Evolutionary conservation across 2,888 invertebrate genomes (phyloP).

Genomic region (Lithophane ornitopus): DNA sequence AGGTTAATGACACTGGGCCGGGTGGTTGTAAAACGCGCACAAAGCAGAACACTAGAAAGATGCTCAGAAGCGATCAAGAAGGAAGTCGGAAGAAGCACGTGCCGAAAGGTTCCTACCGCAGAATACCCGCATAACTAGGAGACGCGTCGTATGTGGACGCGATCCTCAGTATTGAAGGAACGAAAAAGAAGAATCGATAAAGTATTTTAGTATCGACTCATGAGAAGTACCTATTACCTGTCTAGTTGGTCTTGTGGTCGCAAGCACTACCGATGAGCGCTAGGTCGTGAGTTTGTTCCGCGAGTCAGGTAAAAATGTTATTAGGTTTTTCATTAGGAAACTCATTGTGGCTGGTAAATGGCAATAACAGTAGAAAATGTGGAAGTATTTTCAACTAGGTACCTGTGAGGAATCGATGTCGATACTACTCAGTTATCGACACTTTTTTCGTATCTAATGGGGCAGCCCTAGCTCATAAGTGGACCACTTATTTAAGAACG

Average conservation of each 20-base stretch:
- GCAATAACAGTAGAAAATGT: not conserved
- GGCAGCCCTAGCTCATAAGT: slow-evolving; percentile 28
- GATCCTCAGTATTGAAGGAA: no score
- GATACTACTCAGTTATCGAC: not conserved
- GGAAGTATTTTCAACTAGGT: not conserved
- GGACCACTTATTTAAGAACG: slow-evolving; percentile 5
- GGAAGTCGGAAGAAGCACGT: no score
- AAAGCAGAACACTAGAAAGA: no score
- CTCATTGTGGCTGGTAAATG: no score
- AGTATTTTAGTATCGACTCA: not conserved
- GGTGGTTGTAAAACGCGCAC: no score
- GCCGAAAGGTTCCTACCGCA: no score
- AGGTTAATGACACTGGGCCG: no score
- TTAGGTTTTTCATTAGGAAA: not conserved
- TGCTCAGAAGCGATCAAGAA: no score
- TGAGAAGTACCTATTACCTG: not conserved
- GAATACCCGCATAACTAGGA: no score
- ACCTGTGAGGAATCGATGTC: not conserved
- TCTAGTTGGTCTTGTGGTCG: not conserved
- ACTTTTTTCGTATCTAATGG: not conserved
- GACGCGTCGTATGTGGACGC: no score
- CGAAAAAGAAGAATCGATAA: not conserved
- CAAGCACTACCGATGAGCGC: not conserved
- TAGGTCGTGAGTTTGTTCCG: no score
- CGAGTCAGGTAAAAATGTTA: not conserved